Conservation (phyloP, 2,797 vertebrate genomes). For the Presbytis comata region DNA sequence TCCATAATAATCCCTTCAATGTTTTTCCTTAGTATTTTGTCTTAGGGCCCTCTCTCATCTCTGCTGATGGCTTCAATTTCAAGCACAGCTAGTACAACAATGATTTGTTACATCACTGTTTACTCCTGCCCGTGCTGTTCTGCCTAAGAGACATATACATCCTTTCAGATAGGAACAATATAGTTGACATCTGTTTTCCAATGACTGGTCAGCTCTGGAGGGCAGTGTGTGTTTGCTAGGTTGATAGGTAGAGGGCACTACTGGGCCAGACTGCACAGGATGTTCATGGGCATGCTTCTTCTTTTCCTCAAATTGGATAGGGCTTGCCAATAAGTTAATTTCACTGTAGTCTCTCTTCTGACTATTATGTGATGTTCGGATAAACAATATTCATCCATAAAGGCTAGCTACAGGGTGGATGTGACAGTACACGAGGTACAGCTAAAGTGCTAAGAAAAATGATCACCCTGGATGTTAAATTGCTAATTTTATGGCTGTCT, state of each 20-base stretch:
- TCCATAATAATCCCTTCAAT: neutral
- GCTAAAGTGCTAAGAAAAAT: slow-evolving; percentile 27
- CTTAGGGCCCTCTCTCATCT: neutral
- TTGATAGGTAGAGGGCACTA: neutral
- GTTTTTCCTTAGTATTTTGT: neutral
- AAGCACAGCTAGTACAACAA: neutral
- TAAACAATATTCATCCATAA: neutral
- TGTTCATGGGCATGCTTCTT: neutral
- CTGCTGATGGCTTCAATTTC: neutral
- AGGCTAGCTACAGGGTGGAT: neutral
- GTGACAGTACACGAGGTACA: neutral
- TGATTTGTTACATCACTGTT: neutral
- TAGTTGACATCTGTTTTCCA: neutral
- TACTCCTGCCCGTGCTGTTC: neutral
- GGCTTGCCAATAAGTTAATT: neutral
- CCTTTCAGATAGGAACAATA: neutral
- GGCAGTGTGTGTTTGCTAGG: neutral
- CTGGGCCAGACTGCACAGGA: neutral
- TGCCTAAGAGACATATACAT: neutral
- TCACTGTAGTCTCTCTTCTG: neutral
- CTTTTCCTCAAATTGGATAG: neutral
- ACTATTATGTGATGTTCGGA: neutral
- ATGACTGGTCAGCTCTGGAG: neutral
- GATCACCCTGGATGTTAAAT: neutral
- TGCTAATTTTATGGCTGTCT: slow-evolving; percentile 3